phyloP scores from a whole-genome alignment of 2,113 vertebrate species.

The Mustela lutreola region DNA sequence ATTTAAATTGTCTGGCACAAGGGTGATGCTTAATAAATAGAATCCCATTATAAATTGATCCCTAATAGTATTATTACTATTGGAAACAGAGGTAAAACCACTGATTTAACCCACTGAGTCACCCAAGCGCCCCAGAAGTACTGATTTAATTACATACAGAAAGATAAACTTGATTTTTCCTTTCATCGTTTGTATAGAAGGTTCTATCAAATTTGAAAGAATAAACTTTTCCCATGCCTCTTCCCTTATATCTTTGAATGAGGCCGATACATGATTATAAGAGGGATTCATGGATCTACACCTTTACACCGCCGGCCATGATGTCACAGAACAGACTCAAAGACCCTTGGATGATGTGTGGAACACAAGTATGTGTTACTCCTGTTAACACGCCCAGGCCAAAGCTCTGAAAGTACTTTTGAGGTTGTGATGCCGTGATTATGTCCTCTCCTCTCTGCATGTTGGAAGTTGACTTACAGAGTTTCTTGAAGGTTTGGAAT shows the following conservation, averaged over 20 bases:
- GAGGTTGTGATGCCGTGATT: accelerated
- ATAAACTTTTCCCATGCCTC: neutral
- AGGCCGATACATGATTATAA: neutral
- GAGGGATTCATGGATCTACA: neutral
- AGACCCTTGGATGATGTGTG: too few species aligned
- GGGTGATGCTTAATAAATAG: neutral
- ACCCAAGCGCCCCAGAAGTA: too few species aligned
- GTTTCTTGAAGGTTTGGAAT: neutral
- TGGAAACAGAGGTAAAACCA: neutral
- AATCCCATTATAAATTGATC: neutral
- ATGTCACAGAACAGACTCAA: accelerated
- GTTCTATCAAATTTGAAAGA: neutral
- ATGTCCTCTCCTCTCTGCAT: accelerated
- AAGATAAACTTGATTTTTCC: neutral
- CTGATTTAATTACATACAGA: neutral
- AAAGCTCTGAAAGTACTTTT: neutral
- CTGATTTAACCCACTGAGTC: too few species aligned
- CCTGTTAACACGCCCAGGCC: neutral
- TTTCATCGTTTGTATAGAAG: neutral
- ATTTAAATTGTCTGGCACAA: neutral
- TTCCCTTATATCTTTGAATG: neutral
- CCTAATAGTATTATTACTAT: neutral
- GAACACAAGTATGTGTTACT: neutral
- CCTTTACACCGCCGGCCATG: neutral
- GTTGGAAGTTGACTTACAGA: neutral